Percentiles rank a stretch among this genome's conserved stretches.
Conservation (phyloP, 2,797 vertebrate genomes). For the Cyclura pinguis region DNA sequence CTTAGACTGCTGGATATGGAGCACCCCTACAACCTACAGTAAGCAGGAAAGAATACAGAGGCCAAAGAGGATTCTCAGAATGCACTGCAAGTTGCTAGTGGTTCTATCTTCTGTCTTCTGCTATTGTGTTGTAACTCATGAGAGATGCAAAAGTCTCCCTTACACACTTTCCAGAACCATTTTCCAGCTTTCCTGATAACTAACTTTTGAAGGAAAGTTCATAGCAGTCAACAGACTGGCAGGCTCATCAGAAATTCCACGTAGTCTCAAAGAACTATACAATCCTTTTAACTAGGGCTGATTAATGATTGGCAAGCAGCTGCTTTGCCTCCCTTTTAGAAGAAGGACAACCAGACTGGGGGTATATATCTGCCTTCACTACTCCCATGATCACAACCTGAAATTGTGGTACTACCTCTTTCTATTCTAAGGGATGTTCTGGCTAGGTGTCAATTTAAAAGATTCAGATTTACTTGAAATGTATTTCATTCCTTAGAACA, state of each 20-base stretch:
- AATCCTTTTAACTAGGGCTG: neutral
- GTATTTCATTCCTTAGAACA: neutral
- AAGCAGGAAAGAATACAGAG: neutral
- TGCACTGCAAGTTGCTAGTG: neutral
- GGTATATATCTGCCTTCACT: neutral
- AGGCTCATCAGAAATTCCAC: neutral
- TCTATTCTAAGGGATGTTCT: neutral
- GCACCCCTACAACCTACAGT: neutral
- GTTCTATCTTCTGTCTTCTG: neutral
- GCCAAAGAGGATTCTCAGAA: neutral
- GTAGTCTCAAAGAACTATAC: neutral
- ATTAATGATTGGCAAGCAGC: neutral
- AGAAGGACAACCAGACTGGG: neutral
- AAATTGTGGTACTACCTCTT: neutral
- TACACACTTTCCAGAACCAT: neutral
- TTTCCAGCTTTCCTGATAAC: neutral
- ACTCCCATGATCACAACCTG: neutral
- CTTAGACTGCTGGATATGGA: neutral
- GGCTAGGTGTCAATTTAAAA: conserved; percentile 1
- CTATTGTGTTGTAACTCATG: neutral
- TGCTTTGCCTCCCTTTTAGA: neutral
- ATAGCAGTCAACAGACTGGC: neutral
- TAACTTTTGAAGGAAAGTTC: neutral
- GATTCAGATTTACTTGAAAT: neutral
- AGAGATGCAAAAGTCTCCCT: neutral